Evolutionary conservation across 1,140 invertebrate species (phyloP).

Genomic region (Apis dorsata): DNA sequence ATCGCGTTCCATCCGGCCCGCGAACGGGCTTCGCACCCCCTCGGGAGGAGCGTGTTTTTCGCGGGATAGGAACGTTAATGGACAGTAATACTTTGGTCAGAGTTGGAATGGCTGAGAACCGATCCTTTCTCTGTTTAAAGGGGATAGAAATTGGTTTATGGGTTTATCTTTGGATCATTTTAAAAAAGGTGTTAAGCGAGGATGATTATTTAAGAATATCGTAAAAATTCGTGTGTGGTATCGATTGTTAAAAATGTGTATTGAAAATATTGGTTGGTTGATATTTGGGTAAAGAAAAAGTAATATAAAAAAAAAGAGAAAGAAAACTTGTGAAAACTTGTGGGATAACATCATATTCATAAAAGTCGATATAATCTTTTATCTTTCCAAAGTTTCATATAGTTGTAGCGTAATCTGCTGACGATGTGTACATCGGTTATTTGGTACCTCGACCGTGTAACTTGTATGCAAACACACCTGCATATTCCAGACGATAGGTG

Average conservation of each 20-base stretch:
- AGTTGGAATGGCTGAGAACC: slow-evolving; percentile 26
- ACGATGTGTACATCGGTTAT: slow-evolving; percentile 7
- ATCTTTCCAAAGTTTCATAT: slow-evolving; percentile 1
- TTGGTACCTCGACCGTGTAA: neutral
- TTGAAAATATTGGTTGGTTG: too few relatives aligned
- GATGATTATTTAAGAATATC: too few relatives aligned
- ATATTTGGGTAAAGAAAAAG: neutral
- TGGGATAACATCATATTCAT: slow-evolving; percentile 7
- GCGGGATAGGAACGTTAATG: slow-evolving; percentile 46
- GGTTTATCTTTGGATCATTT: neutral
- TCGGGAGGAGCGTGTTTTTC: slow-evolving; percentile 45
- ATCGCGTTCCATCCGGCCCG: slow-evolving; percentile 36
- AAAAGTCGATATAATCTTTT: slow-evolving; percentile 22
- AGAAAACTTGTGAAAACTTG: neutral
- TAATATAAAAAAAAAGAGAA: too few relatives aligned
- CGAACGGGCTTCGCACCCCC: slow-evolving; percentile 1
- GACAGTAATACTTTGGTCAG: slow-evolving; percentile 44
- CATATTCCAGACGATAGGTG: neutral
- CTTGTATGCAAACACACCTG: slow-evolving; percentile 23
- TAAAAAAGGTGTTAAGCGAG: too few relatives aligned
- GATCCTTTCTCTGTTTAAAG: slow-evolving; percentile 30
- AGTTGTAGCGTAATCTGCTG: neutral
- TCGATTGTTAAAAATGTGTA: too few relatives aligned
- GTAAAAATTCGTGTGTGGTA: too few relatives aligned
- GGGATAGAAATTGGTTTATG: neutral